Evolutionary conservation across 2,888 invertebrate genomes (phyloP).

Genomic region (Agrochola litura): DNA sequence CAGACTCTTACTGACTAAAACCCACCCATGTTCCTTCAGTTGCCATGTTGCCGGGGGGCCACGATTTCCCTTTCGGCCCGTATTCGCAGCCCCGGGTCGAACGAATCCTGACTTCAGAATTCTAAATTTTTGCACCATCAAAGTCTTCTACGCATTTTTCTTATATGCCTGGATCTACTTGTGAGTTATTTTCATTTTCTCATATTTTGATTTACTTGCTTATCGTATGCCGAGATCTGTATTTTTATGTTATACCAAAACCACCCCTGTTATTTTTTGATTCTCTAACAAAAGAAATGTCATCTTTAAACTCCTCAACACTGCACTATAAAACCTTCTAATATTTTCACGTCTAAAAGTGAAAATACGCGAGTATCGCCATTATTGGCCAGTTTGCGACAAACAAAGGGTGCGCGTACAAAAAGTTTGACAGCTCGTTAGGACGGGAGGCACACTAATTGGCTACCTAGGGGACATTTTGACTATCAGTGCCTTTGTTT

Average conservation of each 20-base stretch:
- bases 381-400: conserved; percentile 66
- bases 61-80: too few species aligned
- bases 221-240: neutral
- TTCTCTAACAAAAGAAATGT: neutral
- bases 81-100: too few species aligned
- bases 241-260: neutral
- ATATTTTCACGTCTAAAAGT: conserved; percentile 41
- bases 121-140: neutral
- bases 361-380: conserved; percentile 59
- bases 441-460: conserved; percentile 79
- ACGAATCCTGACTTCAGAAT: neutral
- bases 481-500: conserved; percentile 63
- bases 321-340: conserved; percentile 23
- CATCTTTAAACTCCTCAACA: conserved; percentile 14
- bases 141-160: neutral
- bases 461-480: conserved; percentile 80
- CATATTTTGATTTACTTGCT: neutral
- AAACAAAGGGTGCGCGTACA: conserved; percentile 80
- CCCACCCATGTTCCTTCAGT: too few species aligned
- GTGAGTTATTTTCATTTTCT: neutral
- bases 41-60: too few species aligned
- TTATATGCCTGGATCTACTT: neutral
- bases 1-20: too few species aligned
- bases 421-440: conserved; percentile 88
- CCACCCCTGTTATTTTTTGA: neutral